Percentiles rank a stretch among this genome's conserved stretches.
These are phyloP conservation scores for Tethea ocularis DNA, from an alignment of 2,888 invertebrate genomes.

Conservation along the genomic window DNA sequence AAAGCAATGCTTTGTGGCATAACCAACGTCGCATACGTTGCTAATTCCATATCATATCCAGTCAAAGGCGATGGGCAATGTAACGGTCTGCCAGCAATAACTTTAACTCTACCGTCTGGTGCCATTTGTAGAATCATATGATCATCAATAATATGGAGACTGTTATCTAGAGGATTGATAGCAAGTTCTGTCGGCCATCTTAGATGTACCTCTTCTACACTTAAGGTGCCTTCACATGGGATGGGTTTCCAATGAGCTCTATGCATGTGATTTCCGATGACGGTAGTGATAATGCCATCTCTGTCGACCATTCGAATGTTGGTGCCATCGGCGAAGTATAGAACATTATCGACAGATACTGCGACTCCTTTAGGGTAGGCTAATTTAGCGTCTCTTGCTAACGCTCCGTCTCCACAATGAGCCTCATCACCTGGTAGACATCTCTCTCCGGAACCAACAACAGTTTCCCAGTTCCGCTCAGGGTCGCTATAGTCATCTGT, in stretches of 20 bases:
- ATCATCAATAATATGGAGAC: conserved; percentile 97
- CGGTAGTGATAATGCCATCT: conserved; percentile 95
- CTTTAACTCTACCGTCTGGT: conserved; percentile 94
- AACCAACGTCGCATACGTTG: conserved; percentile 94
- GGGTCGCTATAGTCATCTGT: conserved; percentile 92
- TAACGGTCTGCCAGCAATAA: conserved; percentile 95
- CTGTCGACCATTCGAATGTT: conserved; percentile 96
- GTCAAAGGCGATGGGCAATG: conserved; percentile 94
- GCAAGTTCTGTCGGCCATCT: conserved; percentile 98
- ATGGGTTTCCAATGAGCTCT: conserved; percentile 97
- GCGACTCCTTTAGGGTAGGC: conserved; percentile 98
- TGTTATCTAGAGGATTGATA: conserved; percentile 97
- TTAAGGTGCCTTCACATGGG: conserved; percentile 95
- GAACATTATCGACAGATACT: conserved; percentile 94
- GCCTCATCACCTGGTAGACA: conserved; percentile 97
- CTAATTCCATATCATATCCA: conserved; percentile 92
- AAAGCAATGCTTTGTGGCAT: conserved; percentile 98
- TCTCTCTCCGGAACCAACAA: conserved; percentile 97
- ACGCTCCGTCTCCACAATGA: conserved; percentile 97
- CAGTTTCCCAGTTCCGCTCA: conserved; percentile 96
- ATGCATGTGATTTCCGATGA: conserved; percentile 96
- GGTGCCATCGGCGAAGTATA: conserved; percentile 98
- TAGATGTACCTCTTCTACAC: conserved; percentile 96
- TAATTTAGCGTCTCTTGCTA: conserved; percentile 96
- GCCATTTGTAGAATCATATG: conserved; percentile 97